Base-by-base conservation (phyloP, 2,888 invertebrate species). In the Molanna angustata region DNA sequence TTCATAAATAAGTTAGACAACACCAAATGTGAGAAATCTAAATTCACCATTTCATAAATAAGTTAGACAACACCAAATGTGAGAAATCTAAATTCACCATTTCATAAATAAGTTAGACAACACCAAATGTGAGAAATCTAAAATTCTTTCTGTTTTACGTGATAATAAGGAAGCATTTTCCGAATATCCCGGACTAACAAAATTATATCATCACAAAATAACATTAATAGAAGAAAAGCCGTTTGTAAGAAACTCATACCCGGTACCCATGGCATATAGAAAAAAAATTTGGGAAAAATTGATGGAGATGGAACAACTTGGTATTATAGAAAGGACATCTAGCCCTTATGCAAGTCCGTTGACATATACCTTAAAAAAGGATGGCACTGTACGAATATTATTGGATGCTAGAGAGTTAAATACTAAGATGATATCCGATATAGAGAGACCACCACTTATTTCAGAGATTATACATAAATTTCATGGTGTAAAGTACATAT, bases 211-310 rank as follows among this genome's bases (percentile, higher is more conserved):
- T 6, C 45, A 45, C n/a, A 6, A 32, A 33, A 33, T 14, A 33
- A 13, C 33, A 13, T 13, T 11, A 35, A 14, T 4, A n/a, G 35
- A 13, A 4, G 69, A 90, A 97, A 3, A 94, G 76, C 62, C 90
- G 85, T 57, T 91, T 88, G 32, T 27, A 31, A 31, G 27, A 11
- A 4, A 27, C 3, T 61, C 64, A 3, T 66, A 68, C 52, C 62
- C 67, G 1, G 58, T 66, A 6, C 64, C 65, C 3, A 57, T 63
- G 22, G 54, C 62, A 4, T 44, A 61, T 7, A 46, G 65, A 11
- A 21, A 52, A 6, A 60, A 54, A 2, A 62, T 66, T 11, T 62
- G 62, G 35, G 33, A 49, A 1, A 61, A 62, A 49, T 56, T 67
- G 7, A 18, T 61, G n/a, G 52, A 60, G 49, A 64, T 67, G 63